Evolutionary conservation across 2,797 vertebrate genomes (phyloP).

Genomic region (Dromococcyx pavoninus): DNA sequence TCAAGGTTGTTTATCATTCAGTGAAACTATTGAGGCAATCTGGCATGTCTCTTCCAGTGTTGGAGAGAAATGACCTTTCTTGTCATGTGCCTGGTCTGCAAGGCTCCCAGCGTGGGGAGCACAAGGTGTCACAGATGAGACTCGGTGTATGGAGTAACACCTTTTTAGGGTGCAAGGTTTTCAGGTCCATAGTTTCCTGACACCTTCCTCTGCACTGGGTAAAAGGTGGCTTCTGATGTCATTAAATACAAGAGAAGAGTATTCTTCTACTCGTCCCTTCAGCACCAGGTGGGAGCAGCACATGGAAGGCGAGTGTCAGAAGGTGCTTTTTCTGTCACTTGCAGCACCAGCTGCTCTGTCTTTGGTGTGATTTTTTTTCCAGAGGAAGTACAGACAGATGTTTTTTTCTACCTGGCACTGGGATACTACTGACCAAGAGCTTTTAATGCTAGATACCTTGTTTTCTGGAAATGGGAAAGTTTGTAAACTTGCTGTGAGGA

Average conservation of each 20-base stretch:
- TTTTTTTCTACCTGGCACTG: not conserved
- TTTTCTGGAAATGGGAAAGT: not conserved
- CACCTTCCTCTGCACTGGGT: not conserved
- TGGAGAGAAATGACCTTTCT: not conserved
- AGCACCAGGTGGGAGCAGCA: not conserved
- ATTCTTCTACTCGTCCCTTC: not conserved
- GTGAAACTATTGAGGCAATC: not conserved
- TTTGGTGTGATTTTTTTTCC: not conserved
- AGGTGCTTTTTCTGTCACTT: not conserved
- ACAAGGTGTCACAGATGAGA: not conserved
- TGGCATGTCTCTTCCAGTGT: not conserved
- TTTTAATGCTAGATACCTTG: not conserved
- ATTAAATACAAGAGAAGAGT: not conserved
- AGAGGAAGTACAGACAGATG: not conserved
- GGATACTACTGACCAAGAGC: not conserved
- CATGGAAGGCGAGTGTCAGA: not conserved
- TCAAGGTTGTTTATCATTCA: not conserved
- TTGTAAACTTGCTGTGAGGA: not conserved
- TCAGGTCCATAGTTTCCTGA: not conserved
- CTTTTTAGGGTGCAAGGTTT: not conserved
- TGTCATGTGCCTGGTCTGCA: not conserved
- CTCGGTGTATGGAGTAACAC: not conserved
- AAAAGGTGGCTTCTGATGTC: not conserved
- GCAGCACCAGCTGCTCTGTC: not conserved
- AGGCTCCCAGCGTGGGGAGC: not conserved